Conservation (phyloP, 1,140 invertebrate genomes). For the Manduca sexta region DNA sequence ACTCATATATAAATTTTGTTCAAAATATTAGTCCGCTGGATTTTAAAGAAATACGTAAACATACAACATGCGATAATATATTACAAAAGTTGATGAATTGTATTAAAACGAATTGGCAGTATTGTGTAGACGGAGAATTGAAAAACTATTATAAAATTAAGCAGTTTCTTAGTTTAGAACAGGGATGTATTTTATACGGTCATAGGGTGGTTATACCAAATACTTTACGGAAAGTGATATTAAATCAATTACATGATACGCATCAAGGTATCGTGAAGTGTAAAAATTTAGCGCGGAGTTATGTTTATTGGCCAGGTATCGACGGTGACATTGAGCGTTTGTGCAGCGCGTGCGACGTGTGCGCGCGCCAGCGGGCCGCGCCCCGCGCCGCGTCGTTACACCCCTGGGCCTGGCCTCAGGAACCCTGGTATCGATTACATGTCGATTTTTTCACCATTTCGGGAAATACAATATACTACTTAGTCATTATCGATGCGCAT, state of each 20-base stretch:
- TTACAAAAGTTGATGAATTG: neutral
- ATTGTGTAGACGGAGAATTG: constrained; percentile 4
- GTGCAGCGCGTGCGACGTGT: neutral
- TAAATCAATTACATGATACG: too few species aligned
- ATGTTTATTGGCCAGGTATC: neutral
- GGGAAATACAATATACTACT: neutral
- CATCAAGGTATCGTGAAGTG: constrained; percentile 3
- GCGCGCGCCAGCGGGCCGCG: neutral
- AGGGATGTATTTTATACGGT: too few species aligned
- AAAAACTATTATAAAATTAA: constrained; percentile 1
- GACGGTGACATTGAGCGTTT: neutral
- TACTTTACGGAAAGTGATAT: too few species aligned
- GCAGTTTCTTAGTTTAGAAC: constrained; percentile 4
- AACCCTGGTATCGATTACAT: neutral
- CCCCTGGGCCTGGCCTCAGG: neutral
- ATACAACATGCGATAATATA: neutral
- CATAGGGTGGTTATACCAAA: too few species aligned
- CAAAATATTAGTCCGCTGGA: neutral
- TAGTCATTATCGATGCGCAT: constrained; percentile 7
- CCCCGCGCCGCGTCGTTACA: neutral
- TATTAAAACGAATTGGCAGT: constrained; percentile 3
- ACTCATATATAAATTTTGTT: neutral
- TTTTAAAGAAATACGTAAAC: neutral
- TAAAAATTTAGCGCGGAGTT: neutral
- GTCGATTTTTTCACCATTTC: constrained; percentile 6